phyloP scores from a whole-genome alignment of 2,888 invertebrate species.

The Drosophila helvetica region DNA sequence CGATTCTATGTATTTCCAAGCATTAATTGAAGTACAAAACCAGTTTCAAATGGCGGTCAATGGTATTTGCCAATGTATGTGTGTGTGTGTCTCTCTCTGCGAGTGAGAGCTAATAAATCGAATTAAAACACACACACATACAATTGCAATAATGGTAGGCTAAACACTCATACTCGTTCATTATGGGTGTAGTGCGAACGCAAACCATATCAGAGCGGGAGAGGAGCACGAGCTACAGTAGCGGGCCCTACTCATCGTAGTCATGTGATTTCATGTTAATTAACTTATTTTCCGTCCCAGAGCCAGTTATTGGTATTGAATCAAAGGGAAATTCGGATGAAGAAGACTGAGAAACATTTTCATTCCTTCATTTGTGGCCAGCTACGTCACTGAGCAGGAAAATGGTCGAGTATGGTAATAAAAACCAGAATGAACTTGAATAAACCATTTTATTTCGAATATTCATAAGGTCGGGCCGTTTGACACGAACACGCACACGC shows the following conservation, averaged over 20 bases:
- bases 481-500: slow-evolving; percentile 13
- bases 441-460: slow-evolving; percentile 24
- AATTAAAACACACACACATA: slow-evolving; percentile 52
- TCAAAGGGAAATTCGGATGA: background rate
- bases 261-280: slow-evolving; percentile 75
- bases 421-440: slow-evolving; percentile 56
- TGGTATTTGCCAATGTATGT: slow-evolving; percentile 22
- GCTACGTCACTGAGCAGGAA: slow-evolving; percentile 24
- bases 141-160: slow-evolving; percentile 32
- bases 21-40: slow-evolving; percentile 68
- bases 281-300: slow-evolving; percentile 43
- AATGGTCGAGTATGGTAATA: slow-evolving; percentile 10
- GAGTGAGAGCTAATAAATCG: slow-evolving; percentile 62
- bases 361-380: slow-evolving; percentile 2
- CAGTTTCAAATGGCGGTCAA: slow-evolving; percentile 71
- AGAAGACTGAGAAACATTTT: background rate
- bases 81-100: slow-evolving; percentile 7
- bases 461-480: slow-evolving; percentile 17
- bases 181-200: slow-evolving; percentile 27
- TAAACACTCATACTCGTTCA: slow-evolving; percentile 32
- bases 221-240: slow-evolving; percentile 34
- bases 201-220: slow-evolving; percentile 16
- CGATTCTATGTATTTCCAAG: slow-evolving; percentile 10
- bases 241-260: slow-evolving; percentile 23
- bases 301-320: background rate